Percentiles rank a stretch among this genome's conserved stretches.
These are phyloP conservation scores for Parotia lawesii DNA, from an alignment of 2,113 vertebrate genomes.

Conservation along the genomic window DNA sequence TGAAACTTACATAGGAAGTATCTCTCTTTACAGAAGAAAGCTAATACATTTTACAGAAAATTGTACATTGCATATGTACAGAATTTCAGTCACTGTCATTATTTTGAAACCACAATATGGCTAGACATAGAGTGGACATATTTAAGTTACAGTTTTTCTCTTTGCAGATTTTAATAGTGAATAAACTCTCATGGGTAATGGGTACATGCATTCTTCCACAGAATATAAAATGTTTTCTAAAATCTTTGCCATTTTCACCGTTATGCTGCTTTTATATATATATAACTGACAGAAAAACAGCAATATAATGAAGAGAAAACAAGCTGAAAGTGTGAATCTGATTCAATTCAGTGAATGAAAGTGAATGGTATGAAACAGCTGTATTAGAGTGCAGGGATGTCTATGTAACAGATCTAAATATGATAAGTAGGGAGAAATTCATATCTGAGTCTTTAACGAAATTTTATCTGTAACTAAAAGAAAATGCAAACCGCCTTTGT, in stretches of 20 bases:
- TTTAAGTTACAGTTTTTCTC: neutral
- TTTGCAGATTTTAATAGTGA: neutral
- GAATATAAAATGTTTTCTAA: neutral
- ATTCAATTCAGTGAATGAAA: neutral
- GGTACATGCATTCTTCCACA: rapidly evolving
- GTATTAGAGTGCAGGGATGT: rapidly evolving
- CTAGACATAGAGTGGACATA: neutral
- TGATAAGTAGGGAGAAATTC: neutral
- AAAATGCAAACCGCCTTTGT: rapidly evolving
- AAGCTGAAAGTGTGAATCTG: neutral
- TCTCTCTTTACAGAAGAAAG: neutral
- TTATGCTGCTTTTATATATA: neutral
- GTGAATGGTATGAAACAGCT: neutral
- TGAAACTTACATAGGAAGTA: neutral
- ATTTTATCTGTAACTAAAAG: neutral
- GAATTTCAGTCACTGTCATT: neutral
- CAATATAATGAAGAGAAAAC: neutral
- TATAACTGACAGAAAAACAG: neutral
- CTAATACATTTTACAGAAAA: neutral
- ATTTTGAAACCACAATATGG: neutral
- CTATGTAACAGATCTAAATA: neutral
- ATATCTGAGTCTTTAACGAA: neutral
- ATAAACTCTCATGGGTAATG: neutral
- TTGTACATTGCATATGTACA: neutral
- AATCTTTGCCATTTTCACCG: neutral